Evolutionary conservation across 1,140 invertebrate genomes (phyloP).

Genomic region (Metopolophium dirhodum): DNA sequence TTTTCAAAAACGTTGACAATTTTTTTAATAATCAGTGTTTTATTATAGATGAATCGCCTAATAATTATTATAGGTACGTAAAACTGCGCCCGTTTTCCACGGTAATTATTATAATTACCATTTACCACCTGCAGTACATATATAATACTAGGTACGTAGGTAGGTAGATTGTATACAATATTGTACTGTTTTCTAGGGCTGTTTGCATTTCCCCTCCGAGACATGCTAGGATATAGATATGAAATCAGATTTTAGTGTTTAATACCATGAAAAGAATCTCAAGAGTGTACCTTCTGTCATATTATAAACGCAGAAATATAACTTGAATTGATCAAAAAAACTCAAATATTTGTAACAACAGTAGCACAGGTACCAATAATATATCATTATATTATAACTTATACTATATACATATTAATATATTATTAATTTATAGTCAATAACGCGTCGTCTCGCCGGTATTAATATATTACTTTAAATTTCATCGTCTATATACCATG

Average conservation of each 20-base stretch:
- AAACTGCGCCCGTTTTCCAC: background rate
- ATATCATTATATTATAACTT: no score
- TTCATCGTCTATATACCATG: no score
- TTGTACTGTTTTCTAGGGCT: background rate
- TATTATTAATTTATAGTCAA: no score
- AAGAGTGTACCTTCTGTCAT: background rate
- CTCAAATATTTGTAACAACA: no score
- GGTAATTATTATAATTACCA: background rate
- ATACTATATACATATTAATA: no score
- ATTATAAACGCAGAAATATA: no score
- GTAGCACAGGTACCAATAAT: no score
- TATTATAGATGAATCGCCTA: background rate
- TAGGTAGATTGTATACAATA: background rate
- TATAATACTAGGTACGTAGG: background rate
- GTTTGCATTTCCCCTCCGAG: background rate
- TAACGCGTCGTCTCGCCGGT: no score
- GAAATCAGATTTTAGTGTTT: background rate
- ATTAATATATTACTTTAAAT: no score
- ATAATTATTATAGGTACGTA: background rate
- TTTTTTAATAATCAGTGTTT: background rate
- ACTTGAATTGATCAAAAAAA: no score
- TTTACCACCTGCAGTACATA: background rate
- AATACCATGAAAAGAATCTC: background rate
- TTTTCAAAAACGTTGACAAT: background rate
- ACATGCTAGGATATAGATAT: background rate